Conservation (phyloP, 2,888 invertebrate genomes). For the Drosophila maculinotata region DNA sequence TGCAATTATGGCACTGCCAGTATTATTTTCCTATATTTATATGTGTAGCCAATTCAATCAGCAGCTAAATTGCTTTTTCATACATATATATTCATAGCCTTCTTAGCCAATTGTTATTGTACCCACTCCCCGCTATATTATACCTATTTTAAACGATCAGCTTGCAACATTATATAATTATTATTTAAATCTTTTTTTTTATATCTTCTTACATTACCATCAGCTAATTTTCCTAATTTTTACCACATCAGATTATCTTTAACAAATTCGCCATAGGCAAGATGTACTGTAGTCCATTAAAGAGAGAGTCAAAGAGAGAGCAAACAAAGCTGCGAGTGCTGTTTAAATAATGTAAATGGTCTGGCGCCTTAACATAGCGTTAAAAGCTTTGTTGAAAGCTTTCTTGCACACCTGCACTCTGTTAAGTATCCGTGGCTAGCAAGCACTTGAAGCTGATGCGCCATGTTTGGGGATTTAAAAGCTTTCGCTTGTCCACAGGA, state of each 20-base stretch:
- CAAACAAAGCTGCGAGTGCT: constrained; percentile 60
- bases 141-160: too few relatives aligned
- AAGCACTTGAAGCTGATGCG: constrained; percentile 37
- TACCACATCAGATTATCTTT: not conserved
- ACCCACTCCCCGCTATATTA: too few relatives aligned
- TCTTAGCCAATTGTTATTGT: too few relatives aligned
- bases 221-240: not conserved
- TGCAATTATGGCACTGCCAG: not conserved
- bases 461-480: constrained; percentile 61
- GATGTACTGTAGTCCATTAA: constrained; percentile 44
- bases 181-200: not conserved
- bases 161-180: not conserved
- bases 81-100: too few relatives aligned
- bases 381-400: constrained; percentile 69
- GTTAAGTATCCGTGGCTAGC: constrained; percentile 51
- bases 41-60: not conserved
- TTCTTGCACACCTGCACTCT: constrained; percentile 46
- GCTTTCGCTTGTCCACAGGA: constrained; percentile 74
- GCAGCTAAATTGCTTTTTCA: not conserved
- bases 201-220: not conserved
- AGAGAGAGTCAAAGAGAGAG: constrained; percentile 18
- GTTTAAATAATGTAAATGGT: constrained; percentile 75
- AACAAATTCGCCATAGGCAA: constrained; percentile 16
- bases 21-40: not conserved
- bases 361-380: constrained; percentile 64